Conservation (phyloP, 2,797 vertebrate genomes). For the Hyperoplus immaculatus region DNA sequence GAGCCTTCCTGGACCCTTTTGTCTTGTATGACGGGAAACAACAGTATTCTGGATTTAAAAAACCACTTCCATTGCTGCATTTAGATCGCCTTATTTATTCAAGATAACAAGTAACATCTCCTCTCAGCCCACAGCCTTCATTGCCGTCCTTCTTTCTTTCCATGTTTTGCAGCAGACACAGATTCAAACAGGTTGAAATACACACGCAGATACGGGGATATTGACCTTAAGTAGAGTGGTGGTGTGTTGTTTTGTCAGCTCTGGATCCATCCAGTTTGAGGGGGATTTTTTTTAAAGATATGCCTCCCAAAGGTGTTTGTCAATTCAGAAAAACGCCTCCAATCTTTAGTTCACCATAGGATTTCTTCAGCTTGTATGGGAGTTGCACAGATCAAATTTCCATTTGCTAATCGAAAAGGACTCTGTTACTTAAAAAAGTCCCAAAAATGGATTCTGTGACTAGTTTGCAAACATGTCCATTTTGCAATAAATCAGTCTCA, state of each 20-base stretch:
- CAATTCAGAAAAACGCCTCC: slow-evolving; percentile 66
- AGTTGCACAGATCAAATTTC: background rate
- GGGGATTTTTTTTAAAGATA: slow-evolving; percentile 49
- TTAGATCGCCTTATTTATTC: slow-evolving; percentile 12
- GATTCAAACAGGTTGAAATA: slow-evolving; percentile 16
- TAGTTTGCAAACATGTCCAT: background rate
- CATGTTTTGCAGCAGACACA: background rate
- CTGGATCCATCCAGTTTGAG: slow-evolving; percentile 77
- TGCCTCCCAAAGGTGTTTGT: slow-evolving; percentile 56
- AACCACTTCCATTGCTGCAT: background rate
- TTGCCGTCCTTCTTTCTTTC: slow-evolving; percentile 2
- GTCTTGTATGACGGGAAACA: background rate
- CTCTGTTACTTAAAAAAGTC: background rate
- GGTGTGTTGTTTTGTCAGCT: slow-evolving; percentile 36
- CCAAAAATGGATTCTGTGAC: background rate
- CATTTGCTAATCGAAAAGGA: background rate
- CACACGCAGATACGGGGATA: slow-evolving; percentile 22
- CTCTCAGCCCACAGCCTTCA: slow-evolving; percentile 5
- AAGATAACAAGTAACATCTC: slow-evolving; percentile 50
- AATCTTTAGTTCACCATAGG: slow-evolving; percentile 29
- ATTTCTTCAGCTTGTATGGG: slow-evolving; percentile 36
- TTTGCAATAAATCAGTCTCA: background rate
- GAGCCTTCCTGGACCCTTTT: background rate
- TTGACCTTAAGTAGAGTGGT: slow-evolving; percentile 58
- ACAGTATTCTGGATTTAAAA: background rate